Evolutionary conservation across 2,113 vertebrate genomes (phyloP).

Genomic region (Tachuris rubrigastra): DNA sequence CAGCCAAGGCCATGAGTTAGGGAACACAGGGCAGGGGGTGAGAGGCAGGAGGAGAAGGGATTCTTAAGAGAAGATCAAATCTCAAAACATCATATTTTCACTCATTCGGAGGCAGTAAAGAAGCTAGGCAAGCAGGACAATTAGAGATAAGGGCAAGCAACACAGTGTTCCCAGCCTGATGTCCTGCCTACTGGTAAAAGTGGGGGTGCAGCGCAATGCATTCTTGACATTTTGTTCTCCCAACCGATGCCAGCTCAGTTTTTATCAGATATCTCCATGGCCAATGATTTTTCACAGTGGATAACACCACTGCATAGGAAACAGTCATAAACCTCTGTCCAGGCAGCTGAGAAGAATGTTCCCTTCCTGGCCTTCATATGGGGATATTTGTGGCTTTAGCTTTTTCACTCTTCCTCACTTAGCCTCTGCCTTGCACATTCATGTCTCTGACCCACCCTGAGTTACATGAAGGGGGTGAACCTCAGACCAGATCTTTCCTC

Average conservation of each 20-base stretch:
- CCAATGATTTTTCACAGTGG: conserved; percentile 39
- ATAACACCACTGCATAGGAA: not conserved
- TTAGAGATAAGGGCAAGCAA: conserved; percentile 32
- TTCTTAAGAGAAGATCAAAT: not conserved
- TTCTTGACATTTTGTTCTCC: conserved; percentile 68
- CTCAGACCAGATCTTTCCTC: not conserved
- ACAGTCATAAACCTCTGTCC: conserved; percentile 9
- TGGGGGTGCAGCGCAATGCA: not conserved
- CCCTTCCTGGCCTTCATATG: not conserved
- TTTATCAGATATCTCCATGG: conserved; percentile 61
- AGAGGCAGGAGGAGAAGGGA: not conserved
- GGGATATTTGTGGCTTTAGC: not conserved
- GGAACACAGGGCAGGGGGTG: not conserved
- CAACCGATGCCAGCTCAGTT: conserved; percentile 24
- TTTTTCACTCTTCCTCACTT: not conserved
- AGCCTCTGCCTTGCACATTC: not conserved
- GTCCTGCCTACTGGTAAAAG: conserved; percentile 44
- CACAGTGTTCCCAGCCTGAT: not conserved
- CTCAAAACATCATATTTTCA: not conserved
- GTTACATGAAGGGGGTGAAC: not conserved
- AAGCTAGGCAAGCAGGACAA: not conserved
- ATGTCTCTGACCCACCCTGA: not conserved
- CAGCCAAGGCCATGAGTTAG: not conserved
- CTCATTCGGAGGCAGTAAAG: conserved; percentile 39
- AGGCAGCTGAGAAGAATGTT: conserved; percentile 27